These are phyloP conservation scores for Cloeon dipterum DNA, from an alignment of 2,888 invertebrate genomes.

Conservation along the genomic window DNA sequence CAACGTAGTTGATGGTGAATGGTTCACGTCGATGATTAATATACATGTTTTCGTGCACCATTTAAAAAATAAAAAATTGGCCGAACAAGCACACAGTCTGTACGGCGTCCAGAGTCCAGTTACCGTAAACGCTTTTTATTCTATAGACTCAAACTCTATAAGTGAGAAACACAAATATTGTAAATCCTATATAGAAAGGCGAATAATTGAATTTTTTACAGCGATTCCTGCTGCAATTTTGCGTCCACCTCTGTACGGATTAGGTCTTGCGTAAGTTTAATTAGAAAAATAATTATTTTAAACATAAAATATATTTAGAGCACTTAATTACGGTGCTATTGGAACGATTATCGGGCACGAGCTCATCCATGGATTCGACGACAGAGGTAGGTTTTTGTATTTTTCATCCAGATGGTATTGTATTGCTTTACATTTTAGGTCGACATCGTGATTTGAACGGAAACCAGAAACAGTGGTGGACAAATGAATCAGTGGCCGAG, in stretches of 20 bases:
- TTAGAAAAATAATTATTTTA: no score
- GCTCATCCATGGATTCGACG: constrained; percentile 10
- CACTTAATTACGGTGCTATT: constrained; percentile 10
- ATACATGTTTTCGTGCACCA: no score
- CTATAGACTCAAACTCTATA: constrained; percentile 9
- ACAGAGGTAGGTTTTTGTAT: constrained; percentile 10
- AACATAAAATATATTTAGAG: constrained; percentile 5
- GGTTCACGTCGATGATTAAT: no score
- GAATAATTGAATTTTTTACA: no score
- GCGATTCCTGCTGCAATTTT: constrained; percentile 10
- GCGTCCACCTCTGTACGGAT: constrained; percentile 10
- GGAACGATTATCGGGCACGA: constrained; percentile 10
- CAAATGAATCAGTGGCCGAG: no score
- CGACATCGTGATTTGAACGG: no score
- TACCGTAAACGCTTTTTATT: constrained; percentile 10
- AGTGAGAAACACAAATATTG: no score
- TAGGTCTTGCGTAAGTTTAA: constrained; percentile 10
- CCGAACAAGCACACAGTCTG: constrained; percentile 7
- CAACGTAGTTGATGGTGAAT: constrained; percentile 31
- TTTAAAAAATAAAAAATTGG: no score
- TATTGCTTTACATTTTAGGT: no score
- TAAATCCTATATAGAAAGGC: no score
- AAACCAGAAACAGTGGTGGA: no score
- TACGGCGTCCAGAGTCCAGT: constrained; percentile 6
- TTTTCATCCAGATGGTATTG: no score